These are phyloP conservation scores for Amniataba percoides DNA, from an alignment of 2,797 vertebrate species.

Conservation along the genomic window DNA sequence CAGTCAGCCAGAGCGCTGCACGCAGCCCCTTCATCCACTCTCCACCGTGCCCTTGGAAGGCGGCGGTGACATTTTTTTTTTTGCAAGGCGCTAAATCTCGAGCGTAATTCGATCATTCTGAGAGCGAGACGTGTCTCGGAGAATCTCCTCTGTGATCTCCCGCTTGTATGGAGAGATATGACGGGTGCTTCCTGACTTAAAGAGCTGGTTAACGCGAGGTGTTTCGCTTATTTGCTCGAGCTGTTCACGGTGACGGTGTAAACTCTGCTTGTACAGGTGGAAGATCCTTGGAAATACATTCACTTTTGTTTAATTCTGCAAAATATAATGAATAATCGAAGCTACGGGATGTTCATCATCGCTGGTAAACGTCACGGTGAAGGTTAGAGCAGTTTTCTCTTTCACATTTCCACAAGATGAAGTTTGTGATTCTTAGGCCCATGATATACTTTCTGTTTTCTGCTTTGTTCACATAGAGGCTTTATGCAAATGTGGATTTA, in stretches of 20 bases:
- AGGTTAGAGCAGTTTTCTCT: not conserved
- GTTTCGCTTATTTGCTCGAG: not conserved
- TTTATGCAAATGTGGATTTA: not conserved
- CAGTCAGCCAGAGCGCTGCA: slow-evolving; percentile 40
- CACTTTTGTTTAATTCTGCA: too few species aligned
- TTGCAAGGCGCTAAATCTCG: slow-evolving; percentile 34
- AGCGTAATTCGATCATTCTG: slow-evolving; percentile 52
- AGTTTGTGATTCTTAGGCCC: not conserved
- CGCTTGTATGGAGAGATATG: not conserved
- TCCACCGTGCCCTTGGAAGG: slow-evolving; percentile 28
- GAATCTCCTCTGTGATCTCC: slow-evolving; percentile 21
- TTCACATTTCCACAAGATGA: not conserved
- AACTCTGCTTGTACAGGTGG: slow-evolving; percentile 4
- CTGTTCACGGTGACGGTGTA: not conserved
- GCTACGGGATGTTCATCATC: not conserved
- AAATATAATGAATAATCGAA: too few species aligned
- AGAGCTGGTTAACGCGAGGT: not conserved
- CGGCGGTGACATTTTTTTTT: slow-evolving; percentile 32
- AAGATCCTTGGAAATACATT: not conserved
- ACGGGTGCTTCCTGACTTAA: not conserved
- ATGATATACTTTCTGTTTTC: not conserved
- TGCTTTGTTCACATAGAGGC: not conserved
- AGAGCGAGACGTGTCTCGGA: slow-evolving; percentile 35
- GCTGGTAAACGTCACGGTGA: not conserved
- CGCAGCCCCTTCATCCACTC: slow-evolving; percentile 32